These are phyloP conservation scores for Sepioteuthis lessoniana DNA, from an alignment of 2,888 invertebrate genomes.

Conservation along the genomic window DNA sequence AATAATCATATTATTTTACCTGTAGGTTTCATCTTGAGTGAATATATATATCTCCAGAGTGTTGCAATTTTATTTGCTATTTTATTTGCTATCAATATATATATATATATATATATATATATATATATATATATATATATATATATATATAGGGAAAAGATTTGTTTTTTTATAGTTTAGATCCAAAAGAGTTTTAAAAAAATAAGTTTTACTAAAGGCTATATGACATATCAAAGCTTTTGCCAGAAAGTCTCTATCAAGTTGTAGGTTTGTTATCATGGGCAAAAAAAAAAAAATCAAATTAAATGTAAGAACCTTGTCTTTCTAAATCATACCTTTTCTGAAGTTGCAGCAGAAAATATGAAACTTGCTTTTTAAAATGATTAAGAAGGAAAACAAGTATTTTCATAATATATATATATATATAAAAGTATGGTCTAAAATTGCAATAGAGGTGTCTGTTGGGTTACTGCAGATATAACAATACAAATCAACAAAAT, in stretches of 20 bases:
- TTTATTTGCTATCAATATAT: too few species aligned
- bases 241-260: constrained; percentile 23
- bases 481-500: background rate
- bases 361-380: background rate
- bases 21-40: too few species aligned
- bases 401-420: background rate
- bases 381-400: background rate
- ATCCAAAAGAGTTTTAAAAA: background rate
- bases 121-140: too few species aligned
- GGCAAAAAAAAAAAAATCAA: background rate
- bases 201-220: background rate
- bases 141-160: too few species aligned
- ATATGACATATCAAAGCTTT: background rate
- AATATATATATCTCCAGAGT: too few species aligned
- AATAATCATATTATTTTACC: too few species aligned
- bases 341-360: background rate
- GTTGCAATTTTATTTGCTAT: too few species aligned
- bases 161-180: background rate
- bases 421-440: background rate
- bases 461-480: background rate
- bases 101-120: too few species aligned
- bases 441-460: background rate
- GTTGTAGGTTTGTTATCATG: constrained; percentile 33
- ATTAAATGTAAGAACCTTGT: background rate
- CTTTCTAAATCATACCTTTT: background rate